Evolutionary conservation across 2,113 vertebrate species (phyloP).

Genomic region (Scortum barcoo): DNA sequence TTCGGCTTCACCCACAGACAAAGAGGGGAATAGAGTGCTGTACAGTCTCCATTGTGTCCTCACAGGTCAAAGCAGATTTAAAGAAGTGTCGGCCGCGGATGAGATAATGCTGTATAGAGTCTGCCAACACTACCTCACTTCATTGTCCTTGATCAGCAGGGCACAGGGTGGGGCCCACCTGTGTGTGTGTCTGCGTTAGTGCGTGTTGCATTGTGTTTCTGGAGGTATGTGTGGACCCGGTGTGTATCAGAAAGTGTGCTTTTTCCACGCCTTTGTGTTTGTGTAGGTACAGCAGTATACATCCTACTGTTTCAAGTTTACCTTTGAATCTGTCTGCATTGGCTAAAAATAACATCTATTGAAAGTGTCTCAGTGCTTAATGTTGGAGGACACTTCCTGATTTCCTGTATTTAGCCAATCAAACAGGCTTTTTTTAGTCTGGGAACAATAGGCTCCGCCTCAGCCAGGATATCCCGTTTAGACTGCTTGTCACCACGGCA

Average conservation of each 20-base stretch:
- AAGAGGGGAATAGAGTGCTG: conserved; percentile 21
- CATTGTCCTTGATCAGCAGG: conserved; percentile 81
- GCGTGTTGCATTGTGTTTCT: conserved; percentile 37
- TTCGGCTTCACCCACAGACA: conserved; percentile 22
- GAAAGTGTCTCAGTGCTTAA: conserved; percentile 59
- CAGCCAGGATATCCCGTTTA: conserved; percentile 85
- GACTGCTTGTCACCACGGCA: conserved; percentile 79
- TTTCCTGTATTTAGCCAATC: conserved; percentile 78
- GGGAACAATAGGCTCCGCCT: conserved; percentile 79
- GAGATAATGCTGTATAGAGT: conserved; percentile 78
- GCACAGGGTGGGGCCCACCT: conserved; percentile 70
- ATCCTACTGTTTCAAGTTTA: conserved; percentile 30
- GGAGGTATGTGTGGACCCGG: neutral
- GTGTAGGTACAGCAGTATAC: conserved; percentile 10
- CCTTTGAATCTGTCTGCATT: conserved; percentile 10
- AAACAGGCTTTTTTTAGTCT: conserved; percentile 77
- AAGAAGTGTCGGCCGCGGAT: conserved; percentile 66
- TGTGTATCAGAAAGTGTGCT: conserved; percentile 7
- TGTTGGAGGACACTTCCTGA: conserved; percentile 76
- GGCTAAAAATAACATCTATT: conserved; percentile 71
- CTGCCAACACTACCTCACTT: conserved; percentile 78
- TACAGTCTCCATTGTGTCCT: conserved; percentile 57
- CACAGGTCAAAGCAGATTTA: conserved; percentile 66
- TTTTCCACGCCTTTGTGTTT: conserved; percentile 24
- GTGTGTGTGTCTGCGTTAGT: conserved; percentile 40